These are phyloP conservation scores for Enteromius mattozi DNA, from an alignment of 2,797 vertebrate species.

Conservation along the genomic window DNA sequence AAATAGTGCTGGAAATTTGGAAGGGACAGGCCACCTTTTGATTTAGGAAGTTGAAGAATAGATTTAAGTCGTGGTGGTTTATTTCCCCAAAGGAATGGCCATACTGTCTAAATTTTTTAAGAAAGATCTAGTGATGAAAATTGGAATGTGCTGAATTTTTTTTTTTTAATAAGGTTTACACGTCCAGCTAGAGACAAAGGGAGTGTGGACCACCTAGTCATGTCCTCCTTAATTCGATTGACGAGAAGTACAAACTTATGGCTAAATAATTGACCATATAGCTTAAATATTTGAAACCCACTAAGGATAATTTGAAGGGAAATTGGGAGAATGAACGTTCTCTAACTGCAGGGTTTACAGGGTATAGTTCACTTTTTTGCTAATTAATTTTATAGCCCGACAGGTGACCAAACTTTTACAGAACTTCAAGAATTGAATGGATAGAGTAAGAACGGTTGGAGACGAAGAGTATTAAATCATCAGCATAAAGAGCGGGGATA, in stretches of 20 bases:
- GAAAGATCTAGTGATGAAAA: neutral
- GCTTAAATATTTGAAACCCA: neutral
- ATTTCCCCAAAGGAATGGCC: neutral
- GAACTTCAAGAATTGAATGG: neutral
- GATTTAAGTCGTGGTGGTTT: neutral
- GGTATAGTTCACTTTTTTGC: neutral
- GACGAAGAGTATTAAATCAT: neutral
- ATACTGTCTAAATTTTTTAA: neutral
- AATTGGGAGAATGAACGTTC: neutral
- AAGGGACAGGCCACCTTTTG: neutral
- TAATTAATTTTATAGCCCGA: neutral
- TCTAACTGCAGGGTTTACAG: neutral
- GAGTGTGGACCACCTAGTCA: neutral
- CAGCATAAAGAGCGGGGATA: neutral
- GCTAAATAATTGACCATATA: neutral
- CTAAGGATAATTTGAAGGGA: neutral
- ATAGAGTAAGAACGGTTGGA: neutral
- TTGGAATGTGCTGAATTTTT: neutral
- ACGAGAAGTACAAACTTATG: neutral
- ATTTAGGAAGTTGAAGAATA: neutral
- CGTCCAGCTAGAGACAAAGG: neutral
- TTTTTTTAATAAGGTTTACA: slow-evolving; percentile 3
- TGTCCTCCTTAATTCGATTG: neutral
- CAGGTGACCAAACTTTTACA: neutral
- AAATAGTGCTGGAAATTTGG: neutral